Evolutionary conservation across 2,113 vertebrate genomes (phyloP), one percentile per base, ranked within the genome.

Genomic region (Oreochromis niloticus): DNA sequence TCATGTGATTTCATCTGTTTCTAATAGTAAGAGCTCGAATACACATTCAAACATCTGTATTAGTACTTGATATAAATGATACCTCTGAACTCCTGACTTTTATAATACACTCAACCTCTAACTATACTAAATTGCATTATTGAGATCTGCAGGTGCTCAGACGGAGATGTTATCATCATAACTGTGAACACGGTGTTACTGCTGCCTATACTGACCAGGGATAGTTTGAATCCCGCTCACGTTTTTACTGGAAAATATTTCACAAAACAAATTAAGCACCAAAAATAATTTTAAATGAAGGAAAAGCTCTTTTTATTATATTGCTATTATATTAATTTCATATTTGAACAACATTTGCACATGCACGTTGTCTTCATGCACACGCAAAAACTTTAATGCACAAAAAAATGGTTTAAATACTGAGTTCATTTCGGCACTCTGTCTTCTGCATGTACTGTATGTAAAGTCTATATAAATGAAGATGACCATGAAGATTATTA

Each of bases 401-500:
- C 17, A n/a, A 32, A 78, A n/a, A 68, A 46, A 30, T 27, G 22
- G 6, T 22, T 66, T 66, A 39, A 36, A 66, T 22, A 17, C 68
- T 11, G 36, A 16, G 68, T 73, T 73, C 13, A 24, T 73, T 43
- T 73, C 2, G 48, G 1, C 41, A 17, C 22, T 30, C 39, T 2
- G n/a, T 43, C 27, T 32, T 78, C 71, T 78, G 71, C 71, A 63
- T 63, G 27, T 50, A 39, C 61, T 66, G 61, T 39, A 19, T 19
- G 41, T 48, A 75, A 75, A 75, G 14, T 75, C 14, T 75, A 19
- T 19, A 19, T 19, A 75, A 30, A 75, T 50, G 12, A 71, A 4
- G 3, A 17, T 34, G 19, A 4, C 0, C 0, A 17, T 17, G 24
- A 0, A 27, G 7, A 27, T 73, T 0, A 16, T 73, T 46, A 27